Evolutionary conservation across 2,888 invertebrate species (phyloP).

Genomic region (Microplitis manilae): DNA sequence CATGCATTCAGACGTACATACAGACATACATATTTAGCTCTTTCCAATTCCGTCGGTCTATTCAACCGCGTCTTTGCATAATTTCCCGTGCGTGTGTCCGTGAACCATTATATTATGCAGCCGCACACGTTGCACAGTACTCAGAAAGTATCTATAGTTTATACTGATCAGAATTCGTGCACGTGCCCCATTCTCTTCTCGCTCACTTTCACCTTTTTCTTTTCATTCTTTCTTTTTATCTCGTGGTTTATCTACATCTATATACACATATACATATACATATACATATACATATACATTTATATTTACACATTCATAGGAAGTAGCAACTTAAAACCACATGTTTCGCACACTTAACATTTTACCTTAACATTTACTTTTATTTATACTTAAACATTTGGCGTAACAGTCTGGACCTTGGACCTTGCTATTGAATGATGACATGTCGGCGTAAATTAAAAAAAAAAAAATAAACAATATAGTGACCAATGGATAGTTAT

Average conservation of each 20-base stretch:
- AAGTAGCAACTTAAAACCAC: not conserved
- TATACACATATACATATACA: not conserved
- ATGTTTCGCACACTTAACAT: not conserved
- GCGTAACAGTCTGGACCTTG: not conserved
- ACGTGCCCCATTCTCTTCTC: conserved; percentile 26
- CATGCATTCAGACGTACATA: not conserved
- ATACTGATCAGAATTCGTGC: conserved; percentile 24
- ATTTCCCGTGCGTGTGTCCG: conserved; percentile 24
- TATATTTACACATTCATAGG: not conserved
- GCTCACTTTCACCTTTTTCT: not conserved
- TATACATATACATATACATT: not conserved
- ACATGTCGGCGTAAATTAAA: not conserved
- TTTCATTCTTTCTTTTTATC: conserved; percentile 9
- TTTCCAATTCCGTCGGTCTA: conserved; percentile 25
- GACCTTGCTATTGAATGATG: not conserved
- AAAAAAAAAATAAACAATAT: not conserved
- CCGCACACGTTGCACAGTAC: conserved; percentile 1
- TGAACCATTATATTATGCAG: conserved; percentile 18
- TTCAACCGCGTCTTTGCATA: conserved; percentile 28
- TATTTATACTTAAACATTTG: not conserved
- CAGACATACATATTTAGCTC: conserved; percentile 12
- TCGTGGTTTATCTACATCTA: conserved; percentile 20
- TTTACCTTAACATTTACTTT: not conserved
- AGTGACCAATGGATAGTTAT: not conserved
- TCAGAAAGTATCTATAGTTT: not conserved